Conservation (phyloP, 2,888 invertebrate genomes). For the Pandemis corylana region DNA sequence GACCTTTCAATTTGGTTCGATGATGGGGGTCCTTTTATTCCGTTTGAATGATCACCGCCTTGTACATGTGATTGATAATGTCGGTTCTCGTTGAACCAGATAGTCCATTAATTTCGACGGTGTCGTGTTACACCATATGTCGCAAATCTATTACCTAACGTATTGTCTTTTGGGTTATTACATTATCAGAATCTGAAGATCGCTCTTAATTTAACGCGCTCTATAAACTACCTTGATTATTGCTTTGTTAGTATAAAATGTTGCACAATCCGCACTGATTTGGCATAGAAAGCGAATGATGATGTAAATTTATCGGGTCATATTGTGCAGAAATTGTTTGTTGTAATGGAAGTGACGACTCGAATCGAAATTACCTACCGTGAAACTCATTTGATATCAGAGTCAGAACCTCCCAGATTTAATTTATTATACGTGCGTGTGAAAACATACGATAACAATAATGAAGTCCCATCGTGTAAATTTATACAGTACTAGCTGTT, state of each 20-base stretch:
- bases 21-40: slow-evolving; percentile 53
- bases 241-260: slow-evolving; percentile 29
- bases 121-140: slow-evolving; percentile 28
- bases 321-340: slow-evolving; percentile 60
- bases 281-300: slow-evolving; percentile 64
- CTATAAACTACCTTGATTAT: slow-evolving; percentile 35
- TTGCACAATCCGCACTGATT: slow-evolving; percentile 31
- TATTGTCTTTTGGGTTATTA: slow-evolving; percentile 33
- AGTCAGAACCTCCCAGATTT: slow-evolving; percentile 13
- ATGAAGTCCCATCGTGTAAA: not conserved
- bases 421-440: slow-evolving; percentile 13
- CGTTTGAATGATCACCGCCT: slow-evolving; percentile 53
- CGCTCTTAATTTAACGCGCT: slow-evolving; percentile 36
- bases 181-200: slow-evolving; percentile 26
- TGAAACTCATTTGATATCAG: slow-evolving; percentile 39
- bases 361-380: slow-evolving; percentile 46
- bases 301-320: slow-evolving; percentile 57
- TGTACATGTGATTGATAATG: slow-evolving; percentile 41
- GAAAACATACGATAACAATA: not conserved
- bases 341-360: slow-evolving; percentile 58
- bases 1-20: slow-evolving; percentile 58
- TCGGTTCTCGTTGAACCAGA: slow-evolving; percentile 31
- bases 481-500: not conserved
- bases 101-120: slow-evolving; percentile 26
- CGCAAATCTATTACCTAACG: slow-evolving; percentile 30